phyloP scores from a whole-genome alignment of 2,113 vertebrate genomes.

The Microcebus lehilahytsara region DNA sequence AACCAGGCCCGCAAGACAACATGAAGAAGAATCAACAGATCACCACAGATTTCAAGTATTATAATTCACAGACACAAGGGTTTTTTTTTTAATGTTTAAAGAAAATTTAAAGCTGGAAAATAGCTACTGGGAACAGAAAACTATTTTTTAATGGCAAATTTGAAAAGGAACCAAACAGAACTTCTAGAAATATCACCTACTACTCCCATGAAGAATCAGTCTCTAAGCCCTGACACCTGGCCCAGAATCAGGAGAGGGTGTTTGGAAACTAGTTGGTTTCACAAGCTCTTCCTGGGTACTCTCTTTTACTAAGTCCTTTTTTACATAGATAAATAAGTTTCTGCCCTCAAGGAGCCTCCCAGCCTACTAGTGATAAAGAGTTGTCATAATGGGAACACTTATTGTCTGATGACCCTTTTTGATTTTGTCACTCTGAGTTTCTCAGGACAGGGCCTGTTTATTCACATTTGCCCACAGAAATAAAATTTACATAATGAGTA shows the following conservation, averaged over 20 bases:
- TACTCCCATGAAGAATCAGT: neutral
- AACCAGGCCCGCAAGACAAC: neutral
- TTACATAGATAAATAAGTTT: neutral
- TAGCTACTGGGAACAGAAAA: neutral
- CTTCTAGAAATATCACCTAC: constrained; percentile 4
- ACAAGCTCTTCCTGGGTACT: neutral
- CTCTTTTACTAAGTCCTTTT: neutral
- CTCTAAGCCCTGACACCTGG: neutral
- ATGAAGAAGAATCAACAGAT: neutral
- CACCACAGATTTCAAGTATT: neutral
- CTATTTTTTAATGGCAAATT: neutral
- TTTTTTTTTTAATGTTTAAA: neutral
- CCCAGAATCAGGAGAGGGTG: neutral
- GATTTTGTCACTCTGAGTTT: neutral
- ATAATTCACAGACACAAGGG: neutral
- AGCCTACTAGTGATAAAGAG: neutral
- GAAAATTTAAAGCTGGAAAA: constrained; percentile 14
- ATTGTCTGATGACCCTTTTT: neutral
- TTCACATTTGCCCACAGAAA: neutral
- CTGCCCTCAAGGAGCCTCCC: neutral
- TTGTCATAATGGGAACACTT: neutral
- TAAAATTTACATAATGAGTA: neutral
- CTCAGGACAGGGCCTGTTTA: neutral
- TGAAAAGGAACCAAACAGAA: constrained; percentile 16
- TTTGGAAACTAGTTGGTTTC: neutral